Base-by-base conservation (phyloP, 2,113 vertebrate species). In the Todiramphus saurophagus region DNA sequence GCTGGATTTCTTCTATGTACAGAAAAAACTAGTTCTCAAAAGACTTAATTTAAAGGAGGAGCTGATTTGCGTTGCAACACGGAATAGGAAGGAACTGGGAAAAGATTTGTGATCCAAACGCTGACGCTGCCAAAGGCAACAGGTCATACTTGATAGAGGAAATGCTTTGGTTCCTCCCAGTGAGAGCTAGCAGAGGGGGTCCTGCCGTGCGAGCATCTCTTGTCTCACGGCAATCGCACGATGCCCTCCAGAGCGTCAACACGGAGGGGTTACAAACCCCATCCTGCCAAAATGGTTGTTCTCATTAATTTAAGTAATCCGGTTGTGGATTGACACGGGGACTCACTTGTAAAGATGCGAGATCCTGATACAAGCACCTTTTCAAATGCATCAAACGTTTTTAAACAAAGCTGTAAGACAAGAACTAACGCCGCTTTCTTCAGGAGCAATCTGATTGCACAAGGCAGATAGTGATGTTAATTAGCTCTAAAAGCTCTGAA, bases 401-500 rank as follows among this genome's bases (percentile, higher is more conserved):
- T 66, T 39, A 44, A 70, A 82, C 41, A 55, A 60, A 90, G 75
- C 37, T 89, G 64, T 35, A 37, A 67, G 66, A n/a, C 39, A 60
- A 63, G 43, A 82, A 39, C 50, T 41, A 41, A 50, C 5, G 28
- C 39, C 3, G 17, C 79, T 83, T 80, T 67, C 69, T 82, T 35
- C 31, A 21, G 63, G 48, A 93, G 84, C 62, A 53, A 23, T 8
- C 60, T 68, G 91, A 76, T 50, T 41, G 82, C 33, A 67, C 50
- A 30, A n/a, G 19, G n/a, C 70, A 64, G 94, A 60, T 2, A 50
- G 79, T 1, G 83, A 88, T 80, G 95, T 75, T 96, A 97, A 96
- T 96, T 73, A 96, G 94, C 91, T 79, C 5, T 12, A 60, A 94
- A 88, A 89, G 76, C 94, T 41, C 91, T 84, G 90, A 95, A 70